Percentiles rank a stretch among this genome's conserved stretches.
Evolutionary conservation across 2,888 invertebrate species (phyloP).

Genomic region (Rhaphigaster nebulosa): DNA sequence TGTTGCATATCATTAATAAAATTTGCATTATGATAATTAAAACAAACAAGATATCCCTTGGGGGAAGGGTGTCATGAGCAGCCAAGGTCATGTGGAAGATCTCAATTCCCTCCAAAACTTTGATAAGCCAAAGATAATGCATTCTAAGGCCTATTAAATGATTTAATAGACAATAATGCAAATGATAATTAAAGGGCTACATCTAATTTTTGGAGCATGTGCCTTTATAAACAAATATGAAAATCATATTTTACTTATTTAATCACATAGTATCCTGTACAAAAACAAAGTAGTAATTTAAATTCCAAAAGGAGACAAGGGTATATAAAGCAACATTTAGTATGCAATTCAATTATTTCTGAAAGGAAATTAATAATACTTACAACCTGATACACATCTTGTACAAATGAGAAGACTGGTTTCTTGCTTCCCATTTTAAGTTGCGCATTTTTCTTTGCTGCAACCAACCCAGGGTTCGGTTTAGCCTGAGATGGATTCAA

Average conservation of each 20-base stretch:
- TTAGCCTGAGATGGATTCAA: conserved; percentile 61
- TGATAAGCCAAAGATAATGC: conserved; percentile 47
- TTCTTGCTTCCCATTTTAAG: conserved; percentile 72
- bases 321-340: not conserved
- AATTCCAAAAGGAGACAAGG: not conserved
- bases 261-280: not conserved
- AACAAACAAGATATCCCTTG: not conserved
- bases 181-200: not conserved
- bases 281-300: not conserved
- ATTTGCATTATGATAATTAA: not conserved
- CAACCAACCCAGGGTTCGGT: conserved; percentile 74
- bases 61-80: not conserved
- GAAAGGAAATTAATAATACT: conserved; percentile 67
- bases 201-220: not conserved
- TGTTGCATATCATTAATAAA: not conserved
- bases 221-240: not conserved
- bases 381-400: conserved; percentile 79
- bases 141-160: not conserved
- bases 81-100: conserved; percentile 5
- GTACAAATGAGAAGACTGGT: conserved; percentile 69
- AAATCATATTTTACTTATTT: not conserved
- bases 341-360: not conserved
- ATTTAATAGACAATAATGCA: not conserved
- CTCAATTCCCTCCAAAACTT: not conserved
- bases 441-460: conserved; percentile 78